These are phyloP conservation scores for Manis javanica DNA, from an alignment of 2,797 vertebrate genomes.

Conservation along the genomic window DNA sequence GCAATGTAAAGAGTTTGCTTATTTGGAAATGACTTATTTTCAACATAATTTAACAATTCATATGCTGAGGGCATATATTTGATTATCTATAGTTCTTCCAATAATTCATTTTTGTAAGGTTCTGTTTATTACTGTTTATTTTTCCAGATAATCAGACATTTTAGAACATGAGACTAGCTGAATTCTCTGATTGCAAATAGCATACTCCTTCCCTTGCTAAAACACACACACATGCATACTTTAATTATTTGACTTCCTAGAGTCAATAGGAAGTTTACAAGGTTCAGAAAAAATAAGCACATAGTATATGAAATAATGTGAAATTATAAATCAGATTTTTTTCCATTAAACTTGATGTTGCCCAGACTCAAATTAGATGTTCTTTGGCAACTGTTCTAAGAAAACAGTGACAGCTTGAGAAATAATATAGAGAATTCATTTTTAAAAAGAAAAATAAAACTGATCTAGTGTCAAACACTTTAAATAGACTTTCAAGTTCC, in stretches of 20 bases:
- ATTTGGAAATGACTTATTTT: slow-evolving; percentile 7
- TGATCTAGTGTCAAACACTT: neutral
- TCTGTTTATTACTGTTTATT: neutral
- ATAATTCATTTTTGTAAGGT: neutral
- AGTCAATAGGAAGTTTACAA: neutral
- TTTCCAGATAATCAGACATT: neutral
- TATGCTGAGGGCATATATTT: neutral
- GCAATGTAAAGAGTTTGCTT: neutral
- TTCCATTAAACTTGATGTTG: neutral
- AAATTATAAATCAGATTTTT: slow-evolving; percentile 2
- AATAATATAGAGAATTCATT: neutral
- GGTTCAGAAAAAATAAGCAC: neutral
- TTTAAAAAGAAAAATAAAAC: slow-evolving; percentile 13
- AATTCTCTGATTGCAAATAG: neutral
- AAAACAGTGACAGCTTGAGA: neutral
- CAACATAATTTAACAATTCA: neutral
- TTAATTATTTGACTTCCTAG: neutral
- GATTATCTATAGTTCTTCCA: neutral
- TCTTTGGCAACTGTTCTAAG: neutral
- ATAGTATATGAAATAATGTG: neutral
- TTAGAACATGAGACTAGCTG: neutral
- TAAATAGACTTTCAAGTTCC: neutral
- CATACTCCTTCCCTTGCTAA: neutral
- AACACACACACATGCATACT: neutral
- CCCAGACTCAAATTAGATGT: neutral